Conservation (phyloP, 2,797 vertebrate genomes). For the Sorex maritimensis region DNA sequence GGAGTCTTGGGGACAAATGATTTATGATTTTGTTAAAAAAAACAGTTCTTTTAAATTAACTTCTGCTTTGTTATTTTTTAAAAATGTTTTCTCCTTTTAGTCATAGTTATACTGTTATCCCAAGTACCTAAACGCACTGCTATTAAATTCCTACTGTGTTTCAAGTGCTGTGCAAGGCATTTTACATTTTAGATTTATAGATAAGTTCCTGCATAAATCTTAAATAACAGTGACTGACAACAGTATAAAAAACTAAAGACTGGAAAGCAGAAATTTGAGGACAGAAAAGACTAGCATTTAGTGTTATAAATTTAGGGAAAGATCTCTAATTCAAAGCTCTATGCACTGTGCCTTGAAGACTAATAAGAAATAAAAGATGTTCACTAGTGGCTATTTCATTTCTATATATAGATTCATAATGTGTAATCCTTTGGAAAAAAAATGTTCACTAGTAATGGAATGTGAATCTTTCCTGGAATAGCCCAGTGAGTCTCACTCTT, state of each 20-base stretch:
- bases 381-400: no score
- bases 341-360: no score
- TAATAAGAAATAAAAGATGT: no score
- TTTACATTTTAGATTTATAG: background rate
- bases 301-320: background rate
- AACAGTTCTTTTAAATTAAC: conserved; percentile 10
- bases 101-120: conserved; percentile 2
- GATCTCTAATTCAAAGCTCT: background rate
- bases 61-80: background rate
- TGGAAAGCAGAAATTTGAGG: background rate
- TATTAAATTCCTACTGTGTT: background rate
- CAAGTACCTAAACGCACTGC: background rate
- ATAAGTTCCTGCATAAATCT: conserved; percentile 14
- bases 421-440: background rate
- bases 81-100: background rate
- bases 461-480: background rate
- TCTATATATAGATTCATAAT: no score
- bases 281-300: background rate
- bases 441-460: background rate
- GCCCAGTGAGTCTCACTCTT: background rate
- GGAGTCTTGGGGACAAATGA: background rate
- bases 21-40: background rate
- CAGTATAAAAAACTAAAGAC: background rate
- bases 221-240: background rate
- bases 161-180: background rate